Percentiles rank a stretch among this genome's conserved stretches.
Evolutionary conservation across 2,797 vertebrate species (phyloP).

Genomic region (Alosa sapidissima): DNA sequence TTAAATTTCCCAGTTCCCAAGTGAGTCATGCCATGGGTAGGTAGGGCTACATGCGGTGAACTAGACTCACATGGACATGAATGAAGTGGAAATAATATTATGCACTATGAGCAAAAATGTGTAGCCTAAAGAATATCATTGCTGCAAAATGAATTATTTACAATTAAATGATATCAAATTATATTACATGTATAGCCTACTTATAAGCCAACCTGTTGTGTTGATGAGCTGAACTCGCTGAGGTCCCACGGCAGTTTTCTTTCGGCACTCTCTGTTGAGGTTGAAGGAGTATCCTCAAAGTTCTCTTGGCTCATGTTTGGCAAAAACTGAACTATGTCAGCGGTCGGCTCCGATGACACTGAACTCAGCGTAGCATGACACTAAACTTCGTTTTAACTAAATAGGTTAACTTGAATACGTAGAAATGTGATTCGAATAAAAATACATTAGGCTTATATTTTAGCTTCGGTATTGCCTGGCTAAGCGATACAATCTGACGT

Average conservation of each 20-base stretch:
- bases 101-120: too few relatives aligned
- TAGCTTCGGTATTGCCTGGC: background rate
- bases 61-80: background rate
- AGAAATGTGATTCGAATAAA: background rate
- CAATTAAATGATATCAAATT: too few relatives aligned
- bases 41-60: too few relatives aligned
- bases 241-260: conserved; percentile 1
- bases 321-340: conserved; percentile 8
- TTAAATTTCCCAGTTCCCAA: background rate
- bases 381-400: background rate
- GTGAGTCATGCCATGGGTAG: background rate
- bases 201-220: background rate
- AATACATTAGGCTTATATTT: background rate
- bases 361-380: background rate
- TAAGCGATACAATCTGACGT: background rate
- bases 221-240: background rate
- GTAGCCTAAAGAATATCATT: too few relatives aligned
- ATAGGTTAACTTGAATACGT: background rate
- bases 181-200: too few relatives aligned
- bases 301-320: conserved; percentile 2
- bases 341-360: background rate
- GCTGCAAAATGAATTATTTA: too few relatives aligned
- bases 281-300: conserved; percentile 7
- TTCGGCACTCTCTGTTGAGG: background rate
- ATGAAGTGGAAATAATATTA: background rate